Evolutionary conservation across 2,888 invertebrate species (phyloP), one percentile per base, ranked within the genome.

Genomic region (Coecobrya sp.): DNA sequence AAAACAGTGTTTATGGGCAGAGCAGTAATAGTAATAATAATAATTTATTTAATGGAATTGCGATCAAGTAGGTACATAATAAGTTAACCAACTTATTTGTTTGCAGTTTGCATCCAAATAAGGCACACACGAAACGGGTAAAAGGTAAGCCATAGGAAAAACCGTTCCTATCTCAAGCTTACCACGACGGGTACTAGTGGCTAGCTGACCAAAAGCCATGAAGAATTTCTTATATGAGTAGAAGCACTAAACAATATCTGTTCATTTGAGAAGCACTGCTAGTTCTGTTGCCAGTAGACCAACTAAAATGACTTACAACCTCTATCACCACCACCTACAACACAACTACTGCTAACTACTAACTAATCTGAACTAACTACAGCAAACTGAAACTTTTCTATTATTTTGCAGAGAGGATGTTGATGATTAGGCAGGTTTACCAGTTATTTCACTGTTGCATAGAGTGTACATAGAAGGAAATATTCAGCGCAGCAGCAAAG

Each of bases 261-360:
- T 36, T 36, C 2, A 36, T 7, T 36, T 36, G 36, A 4, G 36
- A 52, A 16, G 52, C 1, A 10, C 52, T 16, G 10, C 16, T 16
- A 52, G 1, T 16, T 52, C 16, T 52, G 11, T 10, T 52, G 68
- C 42, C 36, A 30, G 27, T 10, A 73, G n/a, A 68, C 65, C 16
- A 68, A 68, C 62, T 62, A 30, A 76, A 76, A 11, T 3, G 76
- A 76, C 45, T 76, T 45, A 76, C 76, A 76, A 76, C 76, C 76
- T 22, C 49, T 25, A 76, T 25, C 22, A 76, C 8, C 70, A 70
- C 13, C 73, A 73, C 36, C 42, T 42, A n/a, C 73, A 73, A n/a
- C 52, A 49, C 0, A 27, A 79, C 76, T 62, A 25, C 30, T 62
- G 62, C 30, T 79, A 73, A 27, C 42, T 52, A 27, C 79, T 52